These are phyloP conservation scores for Dipus sagitta DNA, from an alignment of 2,797 vertebrate genomes.

Conservation along the genomic window DNA sequence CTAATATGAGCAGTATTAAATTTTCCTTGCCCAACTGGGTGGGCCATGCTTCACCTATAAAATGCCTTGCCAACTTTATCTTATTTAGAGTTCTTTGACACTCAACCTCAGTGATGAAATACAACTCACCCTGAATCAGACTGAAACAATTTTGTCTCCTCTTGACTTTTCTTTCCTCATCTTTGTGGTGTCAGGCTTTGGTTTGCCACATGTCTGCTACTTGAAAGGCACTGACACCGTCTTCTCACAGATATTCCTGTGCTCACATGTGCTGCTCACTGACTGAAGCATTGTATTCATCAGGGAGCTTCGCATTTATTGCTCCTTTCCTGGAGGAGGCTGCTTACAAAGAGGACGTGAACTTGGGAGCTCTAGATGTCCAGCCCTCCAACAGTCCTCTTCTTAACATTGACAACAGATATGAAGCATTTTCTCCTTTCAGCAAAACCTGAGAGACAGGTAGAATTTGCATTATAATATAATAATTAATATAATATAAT, in stretches of 20 bases:
- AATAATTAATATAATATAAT: background rate
- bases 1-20: conserved; percentile 21
- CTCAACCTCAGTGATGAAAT: conserved; percentile 53
- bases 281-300: conserved; percentile 54
- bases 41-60: conserved; percentile 31
- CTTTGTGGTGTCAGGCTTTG: conserved; percentile 62
- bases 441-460: background rate
- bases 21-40: background rate
- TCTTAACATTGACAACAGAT: background rate
- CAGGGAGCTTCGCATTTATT: conserved; percentile 27
- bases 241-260: conserved; percentile 54
- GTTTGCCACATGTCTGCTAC: conserved; percentile 65
- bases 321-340: conserved; percentile 42
- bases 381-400: background rate
- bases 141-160: conserved; percentile 51
- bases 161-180: conserved; percentile 22
- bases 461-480: conserved; percentile 48
- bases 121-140: conserved; percentile 10
- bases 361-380: background rate
- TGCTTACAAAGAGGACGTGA: conserved; percentile 59
- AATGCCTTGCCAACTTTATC: conserved; percentile 46
- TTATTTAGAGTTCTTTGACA: conserved; percentile 54
- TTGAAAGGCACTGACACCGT: conserved; percentile 39
- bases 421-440: conserved; percentile 28
- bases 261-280: background rate